Conservation (phyloP, 2,888 invertebrate genomes). For the Aphidoletes aphidimyza region DNA sequence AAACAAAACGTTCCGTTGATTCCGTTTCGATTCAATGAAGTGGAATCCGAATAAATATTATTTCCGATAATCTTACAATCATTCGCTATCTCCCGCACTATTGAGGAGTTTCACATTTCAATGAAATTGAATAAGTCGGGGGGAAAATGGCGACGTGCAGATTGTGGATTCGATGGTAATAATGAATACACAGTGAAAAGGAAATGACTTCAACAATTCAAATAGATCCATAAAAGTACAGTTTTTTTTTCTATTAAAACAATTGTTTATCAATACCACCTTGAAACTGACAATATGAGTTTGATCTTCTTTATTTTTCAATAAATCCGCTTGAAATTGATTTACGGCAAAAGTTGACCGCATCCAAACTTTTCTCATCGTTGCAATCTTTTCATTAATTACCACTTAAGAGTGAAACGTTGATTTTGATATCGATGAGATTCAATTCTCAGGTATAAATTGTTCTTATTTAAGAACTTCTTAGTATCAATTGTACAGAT, state of each 20-base stretch:
- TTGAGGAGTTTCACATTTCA: neutral
- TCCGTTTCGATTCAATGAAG: neutral
- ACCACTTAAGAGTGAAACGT: conserved; percentile 30
- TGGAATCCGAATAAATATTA: neutral
- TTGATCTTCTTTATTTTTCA: neutral
- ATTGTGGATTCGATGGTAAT: no score
- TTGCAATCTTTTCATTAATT: neutral
- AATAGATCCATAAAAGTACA: neutral
- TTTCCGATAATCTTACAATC: neutral
- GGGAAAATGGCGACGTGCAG: no score
- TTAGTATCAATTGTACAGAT: no score
- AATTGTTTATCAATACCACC: neutral
- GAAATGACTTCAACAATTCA: neutral
- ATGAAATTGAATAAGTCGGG: neutral
- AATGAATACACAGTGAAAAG: no score
- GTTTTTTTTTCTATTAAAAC: neutral
- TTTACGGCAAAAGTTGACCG: neutral
- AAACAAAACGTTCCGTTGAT: neutral
- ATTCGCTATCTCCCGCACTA: neutral
- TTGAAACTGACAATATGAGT: no score
- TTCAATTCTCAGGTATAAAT: no score
- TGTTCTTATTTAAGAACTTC: no score
- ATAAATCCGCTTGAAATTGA: no score
- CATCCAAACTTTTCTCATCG: neutral
- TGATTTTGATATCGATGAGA: no score